phyloP scores from a whole-genome alignment of 2,888 invertebrate genomes.

The Drosophila tripunctata region DNA sequence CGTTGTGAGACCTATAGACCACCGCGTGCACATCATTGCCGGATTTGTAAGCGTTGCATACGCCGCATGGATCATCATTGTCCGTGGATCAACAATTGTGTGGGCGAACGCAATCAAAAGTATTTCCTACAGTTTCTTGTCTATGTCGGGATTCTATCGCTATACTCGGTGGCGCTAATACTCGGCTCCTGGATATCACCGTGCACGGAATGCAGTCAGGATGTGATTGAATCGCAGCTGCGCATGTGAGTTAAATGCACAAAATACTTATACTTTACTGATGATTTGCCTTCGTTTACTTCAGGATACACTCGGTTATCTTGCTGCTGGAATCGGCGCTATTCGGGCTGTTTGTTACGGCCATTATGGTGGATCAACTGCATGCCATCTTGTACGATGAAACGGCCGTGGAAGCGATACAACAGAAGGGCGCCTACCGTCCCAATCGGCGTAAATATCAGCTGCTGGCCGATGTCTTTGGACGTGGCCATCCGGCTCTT shows the following conservation, averaged over 20 bases:
- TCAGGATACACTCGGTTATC: slow-evolving; percentile 92
- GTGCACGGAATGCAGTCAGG: slow-evolving; percentile 88
- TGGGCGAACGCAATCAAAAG: slow-evolving; percentile 96
- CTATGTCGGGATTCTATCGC: slow-evolving; percentile 89
- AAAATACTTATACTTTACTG: not conserved
- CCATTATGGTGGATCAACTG: slow-evolving; percentile 93
- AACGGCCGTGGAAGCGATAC: slow-evolving; percentile 92
- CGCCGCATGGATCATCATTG: slow-evolving; percentile 87
- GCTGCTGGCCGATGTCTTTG: slow-evolving; percentile 91
- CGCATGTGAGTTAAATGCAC: slow-evolving; percentile 87
- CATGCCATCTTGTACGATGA: slow-evolving; percentile 93
- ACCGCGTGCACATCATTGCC: slow-evolving; percentile 94
- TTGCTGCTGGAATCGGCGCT: slow-evolving; percentile 91
- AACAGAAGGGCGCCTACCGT: slow-evolving; percentile 88
- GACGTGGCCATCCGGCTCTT: slow-evolving; percentile 88
- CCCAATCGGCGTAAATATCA: slow-evolving; percentile 88
- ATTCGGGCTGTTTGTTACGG: slow-evolving; percentile 94
- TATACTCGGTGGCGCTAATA: slow-evolving; percentile 89
- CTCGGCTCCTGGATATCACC: slow-evolving; percentile 90
- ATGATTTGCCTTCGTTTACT: not conserved
- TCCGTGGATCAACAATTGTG: slow-evolving; percentile 97
- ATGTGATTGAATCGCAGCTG: slow-evolving; percentile 88
- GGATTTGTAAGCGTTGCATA: slow-evolving; percentile 93
- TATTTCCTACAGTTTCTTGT: slow-evolving; percentile 95
- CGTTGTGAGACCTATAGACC: slow-evolving; percentile 93